phyloP scores from a whole-genome alignment of 1,140 invertebrate species.

The Carcinoscorpius rotundicauda region DNA sequence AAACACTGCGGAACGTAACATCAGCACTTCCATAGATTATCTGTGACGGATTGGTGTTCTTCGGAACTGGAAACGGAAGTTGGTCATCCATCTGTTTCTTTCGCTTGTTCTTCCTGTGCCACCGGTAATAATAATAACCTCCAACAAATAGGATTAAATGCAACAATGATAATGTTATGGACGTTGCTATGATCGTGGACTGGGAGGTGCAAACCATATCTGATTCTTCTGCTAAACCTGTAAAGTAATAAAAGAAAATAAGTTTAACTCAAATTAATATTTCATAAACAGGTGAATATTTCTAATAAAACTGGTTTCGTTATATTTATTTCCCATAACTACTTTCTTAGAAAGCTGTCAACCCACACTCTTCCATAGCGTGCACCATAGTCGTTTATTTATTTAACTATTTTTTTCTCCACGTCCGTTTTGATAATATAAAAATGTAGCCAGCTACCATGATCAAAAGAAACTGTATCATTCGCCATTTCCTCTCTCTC shows the following conservation, averaged over 20 bases:
- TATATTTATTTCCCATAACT: constrained; percentile 13
- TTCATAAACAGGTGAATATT: not conserved
- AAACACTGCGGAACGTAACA: constrained; percentile 17
- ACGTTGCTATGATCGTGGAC: constrained; percentile 15
- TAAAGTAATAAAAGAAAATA: not conserved
- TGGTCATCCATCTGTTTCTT: constrained; percentile 9
- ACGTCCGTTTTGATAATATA: too few relatives aligned
- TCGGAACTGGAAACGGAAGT: constrained; percentile 12
- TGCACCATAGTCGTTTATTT: too few relatives aligned
- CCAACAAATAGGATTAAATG: constrained; percentile 13
- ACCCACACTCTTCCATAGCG: not conserved
- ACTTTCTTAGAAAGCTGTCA: constrained; percentile 9
- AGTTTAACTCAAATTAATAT: not conserved
- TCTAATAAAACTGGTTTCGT: constrained; percentile 7
- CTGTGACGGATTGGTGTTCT: constrained; percentile 9
- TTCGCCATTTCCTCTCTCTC: too few relatives aligned
- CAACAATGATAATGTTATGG: constrained; percentile 12
- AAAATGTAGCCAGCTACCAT: too few relatives aligned
- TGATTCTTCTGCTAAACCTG: not conserved
- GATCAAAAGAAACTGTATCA: too few relatives aligned
- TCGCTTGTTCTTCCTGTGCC: constrained; percentile 16
- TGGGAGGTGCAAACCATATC: constrained; percentile 19
- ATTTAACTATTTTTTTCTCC: too few relatives aligned
- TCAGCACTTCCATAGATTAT: constrained; percentile 18
- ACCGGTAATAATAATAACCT: constrained; percentile 12